A percentile compares a stretch with the other conserved stretches of the same genome.
phyloP scores from a whole-genome alignment of 2,113 vertebrate species.

The Sarotherodon lohbergeri region DNA sequence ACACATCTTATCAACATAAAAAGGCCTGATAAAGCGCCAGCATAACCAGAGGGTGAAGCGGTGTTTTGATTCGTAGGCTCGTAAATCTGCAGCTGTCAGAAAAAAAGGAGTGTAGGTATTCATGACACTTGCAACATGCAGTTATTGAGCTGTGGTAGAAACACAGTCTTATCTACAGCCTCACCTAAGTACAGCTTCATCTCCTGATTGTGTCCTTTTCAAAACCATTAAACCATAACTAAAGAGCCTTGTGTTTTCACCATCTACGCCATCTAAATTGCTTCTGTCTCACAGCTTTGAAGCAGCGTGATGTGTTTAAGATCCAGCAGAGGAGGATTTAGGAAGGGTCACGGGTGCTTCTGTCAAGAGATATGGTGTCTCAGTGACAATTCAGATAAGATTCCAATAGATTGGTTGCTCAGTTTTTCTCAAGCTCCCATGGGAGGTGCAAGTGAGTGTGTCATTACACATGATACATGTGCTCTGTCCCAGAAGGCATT shows the following conservation, averaged over 20 bases:
- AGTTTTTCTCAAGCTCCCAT: background rate
- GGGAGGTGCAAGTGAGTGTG: background rate
- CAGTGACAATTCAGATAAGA: conserved; percentile 13
- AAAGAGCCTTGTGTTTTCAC: background rate
- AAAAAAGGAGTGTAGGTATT: conserved; percentile 3
- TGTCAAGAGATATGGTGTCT: conserved; percentile 26
- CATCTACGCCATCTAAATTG: background rate
- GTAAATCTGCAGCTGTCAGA: conserved; percentile 33
- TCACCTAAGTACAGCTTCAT: background rate
- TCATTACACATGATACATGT: background rate
- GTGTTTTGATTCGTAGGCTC: conserved; percentile 14
- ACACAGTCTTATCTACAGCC: background rate
- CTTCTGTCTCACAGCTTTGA: background rate
- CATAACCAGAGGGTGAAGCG: conserved; percentile 23
- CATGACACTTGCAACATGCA: background rate
- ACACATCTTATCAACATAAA: conserved; percentile 55
- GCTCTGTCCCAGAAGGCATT: background rate
- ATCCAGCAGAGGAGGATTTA: conserved; percentile 9
- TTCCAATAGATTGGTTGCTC: background rate
- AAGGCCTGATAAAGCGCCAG: conserved; percentile 32
- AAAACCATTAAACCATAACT: background rate
- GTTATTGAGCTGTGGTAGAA: background rate
- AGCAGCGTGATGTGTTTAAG: background rate
- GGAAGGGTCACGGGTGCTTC: conserved; percentile 6
- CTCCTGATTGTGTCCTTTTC: background rate